Evolutionary conservation across 2,888 invertebrate species (phyloP), one percentile per base, ranked within the genome.

Genomic region (Luffia ferchaultella): DNA sequence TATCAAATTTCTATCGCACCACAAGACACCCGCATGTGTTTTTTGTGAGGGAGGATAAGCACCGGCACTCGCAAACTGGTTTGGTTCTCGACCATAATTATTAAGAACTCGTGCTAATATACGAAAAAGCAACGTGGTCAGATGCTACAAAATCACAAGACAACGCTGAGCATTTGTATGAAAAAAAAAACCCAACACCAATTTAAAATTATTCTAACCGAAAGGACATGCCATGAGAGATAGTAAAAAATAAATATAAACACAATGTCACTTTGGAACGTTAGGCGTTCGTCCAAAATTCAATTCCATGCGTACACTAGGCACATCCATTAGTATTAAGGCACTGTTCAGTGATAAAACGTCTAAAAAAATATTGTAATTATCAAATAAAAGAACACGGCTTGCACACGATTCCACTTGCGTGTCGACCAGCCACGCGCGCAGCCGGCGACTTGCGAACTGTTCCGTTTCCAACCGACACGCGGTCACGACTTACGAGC

Each of bases 391-490:
- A 67, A 70, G 72, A 68, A 71, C 68, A 72, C 73, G 70, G 69
- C 65, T 76, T 71, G 74, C 76, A 70, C 75, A 69, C 65, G 59
- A 62, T 78, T 78, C 70, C 73, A 70, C 64, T 42, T 70, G 74
- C 75, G 62, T 67, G 57, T 18, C 45, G 30, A 64, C 71, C 80
- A 67, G 67, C 78, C 79, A 68, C 62, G 74, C 80, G 67, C 78
- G 68, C 55, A 68, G 80, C 82, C 82, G 82, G 82, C 82, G 75
- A 76, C 80, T 83, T 70, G 80, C 80, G 78, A 80, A 83, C 82
- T 82, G 80, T 71, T 71, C 68, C 68, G 70, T 71, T 76, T 73
- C 69, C 64, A 74, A 70, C 73, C 43, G 16, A 42, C 43, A 73
- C 78, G 76, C 74, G 18, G 77, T 71, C 76, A 75, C 73, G 67